Base-by-base conservation (phyloP, 1,140 invertebrate species). In the Vanessa atalanta region DNA sequence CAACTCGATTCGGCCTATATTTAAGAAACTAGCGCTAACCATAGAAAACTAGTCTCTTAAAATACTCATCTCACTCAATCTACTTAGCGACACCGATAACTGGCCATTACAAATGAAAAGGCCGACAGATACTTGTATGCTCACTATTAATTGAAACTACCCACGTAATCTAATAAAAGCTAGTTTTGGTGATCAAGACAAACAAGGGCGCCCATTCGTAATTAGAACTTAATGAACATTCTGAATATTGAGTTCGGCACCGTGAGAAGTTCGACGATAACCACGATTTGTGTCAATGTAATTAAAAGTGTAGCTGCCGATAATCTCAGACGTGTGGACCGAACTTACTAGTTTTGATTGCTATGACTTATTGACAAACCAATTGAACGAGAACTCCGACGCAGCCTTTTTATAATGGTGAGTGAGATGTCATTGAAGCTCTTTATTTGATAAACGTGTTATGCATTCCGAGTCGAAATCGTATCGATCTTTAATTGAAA, bases 141-240 rank as follows among this genome's bases (percentile, higher is more conserved):
- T 83, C 79, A 92, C 88, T 88, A 90, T 91, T 91, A 92, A 91
- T 91, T 90, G 87, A 91, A 92, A 93, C 90, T 90, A 83, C 88
- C 90, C 90, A 92, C 90, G 90, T 92, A 90, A 92, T 92, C 90
- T 90, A 92, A 92, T 92, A 91, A 91, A 90, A 92, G 89, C 87
- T 88, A 90, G 87, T 90, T 90, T 87, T 86, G 80, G 85, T 86
- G 89, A 87, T 84, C 86, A 86, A 89, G 89, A 93, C 91, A 91
- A 93, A 93, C 91, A 93, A 90, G 90, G 85, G 89, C 88, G 87
- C 79, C 85, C 90, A 92, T 89, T 89, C 87, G 89, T 93, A 93
- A 91, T 93, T 91, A 92, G 89, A 90, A 88, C 85, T 87, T 92
- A 93, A 93, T 93, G 91, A 93, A 91, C 89, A 90, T 88, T 88